A percentile compares a stretch with the other conserved stretches of the same genome.
Conservation (phyloP, 1,140 invertebrate species). For the Monochamus saltuarius region DNA sequence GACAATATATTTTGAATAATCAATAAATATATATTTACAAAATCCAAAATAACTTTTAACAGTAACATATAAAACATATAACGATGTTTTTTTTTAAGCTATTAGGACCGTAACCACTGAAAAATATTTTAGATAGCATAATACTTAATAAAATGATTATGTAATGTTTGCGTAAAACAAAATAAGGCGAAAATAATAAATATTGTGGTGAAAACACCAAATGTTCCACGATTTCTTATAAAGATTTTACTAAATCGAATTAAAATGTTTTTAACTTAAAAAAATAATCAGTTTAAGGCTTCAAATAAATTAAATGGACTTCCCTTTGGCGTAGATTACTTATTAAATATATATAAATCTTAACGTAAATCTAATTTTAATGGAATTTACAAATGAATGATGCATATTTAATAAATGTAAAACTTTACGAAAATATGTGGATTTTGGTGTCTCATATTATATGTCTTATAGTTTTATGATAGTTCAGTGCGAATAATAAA, state of each 20-base stretch:
- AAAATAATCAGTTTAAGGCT: not conserved
- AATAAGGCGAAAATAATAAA: conserved; percentile 15
- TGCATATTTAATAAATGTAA: too few relatives aligned
- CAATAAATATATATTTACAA: conserved; percentile 22
- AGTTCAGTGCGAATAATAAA: not conserved
- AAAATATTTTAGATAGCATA: not conserved
- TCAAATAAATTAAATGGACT: not conserved
- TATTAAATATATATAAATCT: not conserved
- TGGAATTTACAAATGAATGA: too few relatives aligned
- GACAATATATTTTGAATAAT: too few relatives aligned
- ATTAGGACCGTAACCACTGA: conserved; percentile 10
- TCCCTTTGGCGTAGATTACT: not conserved
- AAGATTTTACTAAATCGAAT: not conserved
- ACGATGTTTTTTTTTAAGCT: conserved; percentile 11
- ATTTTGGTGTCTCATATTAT: too few relatives aligned
- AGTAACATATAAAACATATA: conserved; percentile 15
- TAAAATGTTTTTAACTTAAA: not conserved
- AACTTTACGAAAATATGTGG: too few relatives aligned
- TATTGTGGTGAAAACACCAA: not conserved
- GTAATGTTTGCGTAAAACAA: conserved; percentile 4
- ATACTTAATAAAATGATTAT: not conserved
- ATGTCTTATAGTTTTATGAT: not conserved
- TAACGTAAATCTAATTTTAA: not conserved
- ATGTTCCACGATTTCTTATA: not conserved
- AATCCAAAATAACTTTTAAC: conserved; percentile 18